Evolutionary conservation across 2,797 vertebrate genomes (phyloP).

Genomic region (Sylvia borin): DNA sequence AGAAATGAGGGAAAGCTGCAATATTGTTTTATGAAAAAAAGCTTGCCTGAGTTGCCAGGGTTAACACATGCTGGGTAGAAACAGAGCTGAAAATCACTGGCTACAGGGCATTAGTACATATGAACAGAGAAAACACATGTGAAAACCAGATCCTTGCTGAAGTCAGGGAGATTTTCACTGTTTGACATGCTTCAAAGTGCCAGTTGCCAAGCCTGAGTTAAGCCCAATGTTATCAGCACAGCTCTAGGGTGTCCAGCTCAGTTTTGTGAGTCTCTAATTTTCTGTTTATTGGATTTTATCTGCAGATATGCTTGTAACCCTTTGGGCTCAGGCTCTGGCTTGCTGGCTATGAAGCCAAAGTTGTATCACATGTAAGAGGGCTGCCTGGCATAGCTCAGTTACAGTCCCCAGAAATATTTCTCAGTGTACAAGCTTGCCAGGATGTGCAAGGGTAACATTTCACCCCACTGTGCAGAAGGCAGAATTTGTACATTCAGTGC

Average conservation of each 20-base stretch:
- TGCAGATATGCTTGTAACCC: neutral
- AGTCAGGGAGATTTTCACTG: neutral
- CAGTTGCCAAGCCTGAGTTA: neutral
- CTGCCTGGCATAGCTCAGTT: neutral
- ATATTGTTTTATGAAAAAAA: neutral
- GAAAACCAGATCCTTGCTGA: neutral
- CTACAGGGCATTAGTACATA: neutral
- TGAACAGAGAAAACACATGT: neutral
- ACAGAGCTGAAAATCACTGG: constrained; percentile 18
- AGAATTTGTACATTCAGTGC: neutral
- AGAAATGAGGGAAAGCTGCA: neutral
- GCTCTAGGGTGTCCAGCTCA: neutral
- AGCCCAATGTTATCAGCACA: neutral
- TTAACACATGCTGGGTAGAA: neutral
- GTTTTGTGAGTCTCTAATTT: neutral
- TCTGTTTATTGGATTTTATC: neutral
- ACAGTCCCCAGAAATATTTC: neutral
- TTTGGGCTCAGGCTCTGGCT: neutral
- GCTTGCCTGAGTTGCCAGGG: neutral
- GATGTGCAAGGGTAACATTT: neutral
- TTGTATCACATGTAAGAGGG: neutral
- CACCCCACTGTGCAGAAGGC: neutral
- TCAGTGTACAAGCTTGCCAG: neutral
- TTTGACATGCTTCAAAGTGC: neutral
- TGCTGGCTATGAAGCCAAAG: neutral